phyloP scores from a whole-genome alignment of 1,140 invertebrate species.

The Anastrepha obliqua region DNA sequence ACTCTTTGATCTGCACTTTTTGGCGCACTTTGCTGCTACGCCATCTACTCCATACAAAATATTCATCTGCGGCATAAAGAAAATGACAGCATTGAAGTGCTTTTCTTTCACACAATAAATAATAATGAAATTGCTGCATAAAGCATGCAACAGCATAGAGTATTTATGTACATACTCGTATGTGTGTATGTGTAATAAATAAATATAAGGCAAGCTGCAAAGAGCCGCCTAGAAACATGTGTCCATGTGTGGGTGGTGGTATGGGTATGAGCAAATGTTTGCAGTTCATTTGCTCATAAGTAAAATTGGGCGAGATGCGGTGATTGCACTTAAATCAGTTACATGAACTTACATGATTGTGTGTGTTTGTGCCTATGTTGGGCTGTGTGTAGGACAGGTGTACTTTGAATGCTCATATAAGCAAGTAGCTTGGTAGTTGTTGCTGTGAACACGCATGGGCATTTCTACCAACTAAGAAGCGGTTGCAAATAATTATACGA shows the following conservation, averaged over 20 bases:
- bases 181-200: neutral
- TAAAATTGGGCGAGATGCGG: slow-evolving; percentile 25
- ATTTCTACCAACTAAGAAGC: neutral
- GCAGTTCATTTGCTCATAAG: slow-evolving; percentile 10
- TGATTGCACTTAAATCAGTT: slow-evolving; percentile 21
- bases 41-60: too few species aligned
- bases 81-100: slow-evolving; percentile 38
- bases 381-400: too few species aligned
- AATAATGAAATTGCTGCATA: slow-evolving; percentile 29
- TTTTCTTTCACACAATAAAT: slow-evolving; percentile 49
- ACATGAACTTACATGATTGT: neutral
- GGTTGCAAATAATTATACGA: neutral
- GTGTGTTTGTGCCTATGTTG: too few species aligned
- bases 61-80: neutral
- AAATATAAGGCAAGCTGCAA: neutral
- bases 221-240: neutral
- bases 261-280: neutral
- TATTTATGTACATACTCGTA: neutral
- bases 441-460: neutral
- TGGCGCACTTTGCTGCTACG: neutral
- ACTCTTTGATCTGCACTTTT: slow-evolving; percentile 42
- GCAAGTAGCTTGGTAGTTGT: too few species aligned
- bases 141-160: slow-evolving; percentile 15
- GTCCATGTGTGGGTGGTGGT: neutral
- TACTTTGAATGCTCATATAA: too few species aligned